Evolutionary conservation across 2,113 vertebrate species (phyloP).

Genomic region (human (Homo sapiens)): GRCh38 chr16:27259001-27259500

Average conservation of each 20-base stretch:
- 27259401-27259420: neutral
- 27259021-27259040: too few species aligned
- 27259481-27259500: neutral
- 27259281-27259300: neutral
- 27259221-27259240: neutral
- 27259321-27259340: neutral
- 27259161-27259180: neutral
- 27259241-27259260: neutral
- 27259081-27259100: neutral
- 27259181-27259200: neutral
- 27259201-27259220: neutral
- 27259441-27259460: neutral
- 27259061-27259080: neutral
- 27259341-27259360: neutral
- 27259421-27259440: neutral
- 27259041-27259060: too few species aligned
- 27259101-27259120: neutral
- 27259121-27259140: neutral
- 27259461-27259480: neutral
- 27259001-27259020: too few species aligned
- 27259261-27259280: neutral
- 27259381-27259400: neutral
- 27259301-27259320: neutral
- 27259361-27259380: neutral
- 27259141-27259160: neutral